Evolutionary conservation across 2,113 vertebrate species (phyloP).

Genomic region (Neomonachus schauinslandi): DNA sequence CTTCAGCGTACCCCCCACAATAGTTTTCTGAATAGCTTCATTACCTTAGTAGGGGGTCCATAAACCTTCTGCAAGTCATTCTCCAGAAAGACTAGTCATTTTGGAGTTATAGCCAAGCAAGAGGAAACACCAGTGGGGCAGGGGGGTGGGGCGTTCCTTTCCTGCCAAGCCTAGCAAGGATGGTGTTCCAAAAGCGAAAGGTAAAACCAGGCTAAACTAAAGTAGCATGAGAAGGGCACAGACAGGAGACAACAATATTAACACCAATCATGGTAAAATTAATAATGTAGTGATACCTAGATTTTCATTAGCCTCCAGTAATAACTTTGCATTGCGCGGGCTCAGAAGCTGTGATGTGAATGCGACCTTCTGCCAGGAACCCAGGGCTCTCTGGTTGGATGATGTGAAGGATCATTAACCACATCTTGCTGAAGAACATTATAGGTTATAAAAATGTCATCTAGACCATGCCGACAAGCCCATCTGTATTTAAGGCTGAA

Average conservation of each 20-base stretch:
- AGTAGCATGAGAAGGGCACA: background rate
- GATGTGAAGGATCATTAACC: conserved; percentile 79
- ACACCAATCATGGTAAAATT: conserved; percentile 25
- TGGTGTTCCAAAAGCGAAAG: background rate
- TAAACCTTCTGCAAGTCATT: background rate
- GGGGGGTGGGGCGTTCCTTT: background rate
- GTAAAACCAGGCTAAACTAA: background rate
- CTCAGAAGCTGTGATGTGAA: conserved; percentile 40
- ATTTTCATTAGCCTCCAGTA: conserved; percentile 47
- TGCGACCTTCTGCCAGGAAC: conserved; percentile 49
- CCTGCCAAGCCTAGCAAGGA: background rate
- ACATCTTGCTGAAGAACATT: conserved; percentile 80
- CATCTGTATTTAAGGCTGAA: conserved; percentile 80
- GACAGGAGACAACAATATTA: background rate
- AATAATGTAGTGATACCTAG: background rate
- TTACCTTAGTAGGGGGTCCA: background rate
- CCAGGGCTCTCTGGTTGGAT: conserved; percentile 47
- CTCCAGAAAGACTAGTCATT: conserved; percentile 4
- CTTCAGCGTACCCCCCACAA: background rate
- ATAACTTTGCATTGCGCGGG: conserved; percentile 4
- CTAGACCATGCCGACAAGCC: conserved; percentile 74
- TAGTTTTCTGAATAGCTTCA: conserved; percentile 28
- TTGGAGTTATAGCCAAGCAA: background rate
- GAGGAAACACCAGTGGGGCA: background rate
- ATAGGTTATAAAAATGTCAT: conserved; percentile 82